A percentile compares a stretch with the other conserved stretches of the same genome.
phyloP scores from a whole-genome alignment of 2,113 vertebrate genomes.

The Aphelocoma coerulescens region DNA sequence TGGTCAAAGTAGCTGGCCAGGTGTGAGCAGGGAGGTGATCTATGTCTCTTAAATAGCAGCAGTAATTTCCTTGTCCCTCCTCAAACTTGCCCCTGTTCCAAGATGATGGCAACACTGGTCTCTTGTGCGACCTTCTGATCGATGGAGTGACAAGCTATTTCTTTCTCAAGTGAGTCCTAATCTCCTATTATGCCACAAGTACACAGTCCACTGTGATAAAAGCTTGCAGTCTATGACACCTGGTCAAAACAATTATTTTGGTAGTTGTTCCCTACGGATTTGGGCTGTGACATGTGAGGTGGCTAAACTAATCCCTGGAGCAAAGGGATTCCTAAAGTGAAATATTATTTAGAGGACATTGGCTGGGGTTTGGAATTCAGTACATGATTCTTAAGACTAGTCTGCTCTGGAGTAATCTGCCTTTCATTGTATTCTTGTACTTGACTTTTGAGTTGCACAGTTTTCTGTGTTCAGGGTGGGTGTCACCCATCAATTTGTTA shows the following conservation, averaged over 20 bases:
- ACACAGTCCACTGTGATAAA: constrained; percentile 51
- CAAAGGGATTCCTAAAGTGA: constrained; percentile 38
- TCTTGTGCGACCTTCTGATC: constrained; percentile 24
- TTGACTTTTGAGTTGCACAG: neutral
- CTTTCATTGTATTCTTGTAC: neutral
- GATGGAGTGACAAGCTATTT: constrained; percentile 60
- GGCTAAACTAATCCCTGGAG: constrained; percentile 31
- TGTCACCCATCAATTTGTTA: neutral
- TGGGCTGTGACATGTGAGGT: constrained; percentile 5
- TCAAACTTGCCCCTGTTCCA: neutral
- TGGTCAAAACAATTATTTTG: constrained; percentile 65
- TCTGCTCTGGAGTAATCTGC: neutral
- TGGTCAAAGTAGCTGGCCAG: constrained; percentile 34
- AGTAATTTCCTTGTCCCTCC: constrained; percentile 49
- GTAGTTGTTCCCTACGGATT: neutral
- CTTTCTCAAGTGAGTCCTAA: constrained; percentile 61
- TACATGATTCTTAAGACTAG: neutral
- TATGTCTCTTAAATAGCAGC: constrained; percentile 34
- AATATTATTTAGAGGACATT: constrained; percentile 36
- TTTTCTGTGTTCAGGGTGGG: neutral
- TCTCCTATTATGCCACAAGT: constrained; percentile 55
- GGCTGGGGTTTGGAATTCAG: neutral
- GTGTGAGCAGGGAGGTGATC: constrained; percentile 22
- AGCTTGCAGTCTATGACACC: constrained; percentile 27
- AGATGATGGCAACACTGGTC: neutral